These are phyloP conservation scores for Melanotaenia maccullochi DNA, from an alignment of 2,797 vertebrate genomes.

Conservation along the genomic window DNA sequence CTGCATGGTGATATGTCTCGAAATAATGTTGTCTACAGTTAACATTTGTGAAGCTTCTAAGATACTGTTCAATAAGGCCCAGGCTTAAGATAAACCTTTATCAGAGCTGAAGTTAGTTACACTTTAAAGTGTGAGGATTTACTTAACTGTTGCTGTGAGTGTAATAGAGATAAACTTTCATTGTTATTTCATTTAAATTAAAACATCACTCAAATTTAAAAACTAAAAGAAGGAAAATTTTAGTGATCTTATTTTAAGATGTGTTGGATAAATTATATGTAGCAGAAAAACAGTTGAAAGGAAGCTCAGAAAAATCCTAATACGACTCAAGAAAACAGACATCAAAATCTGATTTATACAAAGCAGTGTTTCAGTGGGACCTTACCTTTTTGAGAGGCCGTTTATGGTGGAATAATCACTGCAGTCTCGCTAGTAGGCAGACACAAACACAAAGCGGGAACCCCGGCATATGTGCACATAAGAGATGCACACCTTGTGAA, in stretches of 20 bases:
- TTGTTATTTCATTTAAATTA: background rate
- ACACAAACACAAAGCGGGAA: conserved; percentile 58
- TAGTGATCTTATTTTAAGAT: background rate
- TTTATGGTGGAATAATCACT: conserved; percentile 71
- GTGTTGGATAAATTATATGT: background rate
- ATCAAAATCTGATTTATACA: background rate
- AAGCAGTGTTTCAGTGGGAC: background rate
- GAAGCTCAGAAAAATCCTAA: background rate
- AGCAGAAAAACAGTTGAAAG: background rate
- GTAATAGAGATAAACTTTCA: background rate
- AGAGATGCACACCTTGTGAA: conserved; percentile 85
- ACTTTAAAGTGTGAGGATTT: background rate
- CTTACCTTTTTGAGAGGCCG: conserved; percentile 72
- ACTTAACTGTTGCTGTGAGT: background rate
- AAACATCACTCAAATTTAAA: background rate
- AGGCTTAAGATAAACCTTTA: background rate
- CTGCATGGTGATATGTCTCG: conserved; percentile 11
- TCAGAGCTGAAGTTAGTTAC: background rate
- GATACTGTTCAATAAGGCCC: background rate
- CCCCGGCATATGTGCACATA: conserved; percentile 85
- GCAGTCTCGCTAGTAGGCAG: conserved; percentile 51
- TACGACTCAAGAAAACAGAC: background rate
- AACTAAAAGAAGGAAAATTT: background rate
- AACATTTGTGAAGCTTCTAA: background rate
- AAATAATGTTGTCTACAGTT: background rate